phyloP scores from a whole-genome alignment of 2,113 vertebrate genomes.

The Sceloporus tristichus region DNA sequence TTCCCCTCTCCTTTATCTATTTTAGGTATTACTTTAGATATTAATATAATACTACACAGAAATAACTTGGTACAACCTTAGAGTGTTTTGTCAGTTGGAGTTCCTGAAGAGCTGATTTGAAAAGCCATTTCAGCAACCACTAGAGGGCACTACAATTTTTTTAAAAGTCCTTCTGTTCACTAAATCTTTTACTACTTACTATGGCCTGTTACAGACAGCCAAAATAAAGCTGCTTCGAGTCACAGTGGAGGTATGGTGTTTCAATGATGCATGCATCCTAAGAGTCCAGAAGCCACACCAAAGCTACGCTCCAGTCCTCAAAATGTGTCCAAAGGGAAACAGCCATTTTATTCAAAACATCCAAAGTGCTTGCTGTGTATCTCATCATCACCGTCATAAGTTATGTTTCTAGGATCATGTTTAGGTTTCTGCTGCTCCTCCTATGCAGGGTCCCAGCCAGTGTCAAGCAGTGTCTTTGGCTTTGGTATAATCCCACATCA shows the following conservation, averaged over 20 bases:
- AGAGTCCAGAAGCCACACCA: too few species aligned
- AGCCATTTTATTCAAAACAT: not conserved
- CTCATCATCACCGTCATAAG: not conserved
- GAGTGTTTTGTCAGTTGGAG: fast-evolving
- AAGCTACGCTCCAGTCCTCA: too few species aligned
- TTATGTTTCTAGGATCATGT: too few species aligned
- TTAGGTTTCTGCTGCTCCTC: not conserved
- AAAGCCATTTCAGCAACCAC: not conserved
- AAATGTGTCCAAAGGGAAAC: not conserved
- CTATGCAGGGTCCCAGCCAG: not conserved
- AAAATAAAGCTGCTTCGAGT: too few species aligned
- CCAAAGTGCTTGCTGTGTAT: not conserved
- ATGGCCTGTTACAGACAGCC: too few species aligned
- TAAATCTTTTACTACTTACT: not conserved
- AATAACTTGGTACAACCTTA: fast-evolving
- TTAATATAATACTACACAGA: not conserved
- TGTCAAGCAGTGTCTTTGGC: not conserved
- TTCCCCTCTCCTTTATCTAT: too few species aligned
- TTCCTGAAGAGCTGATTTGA: not conserved
- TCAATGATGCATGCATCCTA: too few species aligned
- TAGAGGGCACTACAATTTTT: slow-evolving; percentile 20
- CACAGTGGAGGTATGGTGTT: too few species aligned
- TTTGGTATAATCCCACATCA: too few species aligned
- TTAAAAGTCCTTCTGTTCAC: not conserved
- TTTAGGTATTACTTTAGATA: not conserved